Evolutionary conservation across 2,797 vertebrate genomes (phyloP), one percentile per base, ranked within the genome.

Genomic region (Periparus ater): DNA sequence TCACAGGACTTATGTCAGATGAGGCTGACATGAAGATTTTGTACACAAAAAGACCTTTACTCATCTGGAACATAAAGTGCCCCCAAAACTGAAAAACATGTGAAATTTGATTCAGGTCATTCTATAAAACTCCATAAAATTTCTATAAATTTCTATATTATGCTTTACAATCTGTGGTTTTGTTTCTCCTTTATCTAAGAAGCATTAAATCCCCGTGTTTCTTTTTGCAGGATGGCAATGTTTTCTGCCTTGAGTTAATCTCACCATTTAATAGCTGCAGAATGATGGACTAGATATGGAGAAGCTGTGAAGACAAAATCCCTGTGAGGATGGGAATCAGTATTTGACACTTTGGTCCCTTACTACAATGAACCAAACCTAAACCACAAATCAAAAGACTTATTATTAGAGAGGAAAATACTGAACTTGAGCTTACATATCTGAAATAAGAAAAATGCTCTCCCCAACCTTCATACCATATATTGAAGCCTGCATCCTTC

Each of bases 21-120:
- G 61, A 96, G 85, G 29, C n/a, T 83, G 71, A 84, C 40, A 17
- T 29, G 57, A 85, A 87, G 62, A 88, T 85, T 94, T 67, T 81
- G 38, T 61, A 82, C 68, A 77, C n/a, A 88, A 80, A 84, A 95
- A 89, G 25, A 58, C 4, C 4, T 22, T 30, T 89, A 26, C 18
- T 96, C 4, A 8, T 65, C 16, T 75, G n/a, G 29, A 94, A 79
- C 7, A 71, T 36, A 53, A 89, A 21, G 11, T 22, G 32, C 2
- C 27, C 17, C 14, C 16, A 83, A 45, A 89, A 90, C n/a, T 72
- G 29, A 87, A 93, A 94, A 88, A 34, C 6, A 19, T 8, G 2
- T 36, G n/a, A 84, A 88, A 88, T 42, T 11, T 2, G 8, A 75
- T 73, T 79, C 75, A 73, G 32, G 50, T 78, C 13, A 32, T 72